Evolutionary conservation across 2,113 vertebrate species (phyloP).

Genomic region (Acrocephalus kingi): DNA sequence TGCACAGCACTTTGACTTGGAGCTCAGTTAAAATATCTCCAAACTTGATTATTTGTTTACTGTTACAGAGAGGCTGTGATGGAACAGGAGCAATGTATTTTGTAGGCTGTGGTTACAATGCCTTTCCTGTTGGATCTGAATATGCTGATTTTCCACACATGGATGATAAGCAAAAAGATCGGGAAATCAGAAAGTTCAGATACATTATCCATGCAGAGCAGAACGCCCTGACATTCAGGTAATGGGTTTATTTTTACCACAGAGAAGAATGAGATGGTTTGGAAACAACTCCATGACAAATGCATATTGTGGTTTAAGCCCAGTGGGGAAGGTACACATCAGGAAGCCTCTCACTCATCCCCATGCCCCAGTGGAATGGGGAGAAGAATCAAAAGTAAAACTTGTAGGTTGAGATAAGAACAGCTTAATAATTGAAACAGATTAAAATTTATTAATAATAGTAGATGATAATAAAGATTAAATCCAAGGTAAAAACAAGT

Average conservation of each 20-base stretch:
- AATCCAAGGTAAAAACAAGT: not conserved
- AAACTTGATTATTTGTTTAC: not conserved
- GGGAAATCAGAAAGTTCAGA: constrained; percentile 90
- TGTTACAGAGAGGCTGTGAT: constrained; percentile 78
- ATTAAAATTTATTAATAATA: not conserved
- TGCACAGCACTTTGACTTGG: not conserved
- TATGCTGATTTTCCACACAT: constrained; percentile 94
- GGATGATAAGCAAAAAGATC: constrained; percentile 90
- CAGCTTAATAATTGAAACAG: not conserved
- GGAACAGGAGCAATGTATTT: constrained; percentile 86
- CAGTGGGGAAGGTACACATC: not conserved
- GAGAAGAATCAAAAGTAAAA: not conserved
- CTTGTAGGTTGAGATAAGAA: not conserved
- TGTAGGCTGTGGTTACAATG: constrained; percentile 93
- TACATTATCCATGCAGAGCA: constrained; percentile 95
- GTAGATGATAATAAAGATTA: not conserved
- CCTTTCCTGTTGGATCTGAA: constrained; percentile 89
- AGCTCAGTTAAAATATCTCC: not conserved
- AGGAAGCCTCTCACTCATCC: not conserved
- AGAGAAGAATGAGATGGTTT: not conserved
- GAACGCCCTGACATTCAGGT: constrained; percentile 97
- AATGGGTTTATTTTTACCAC: not conserved
- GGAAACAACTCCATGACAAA: not conserved
- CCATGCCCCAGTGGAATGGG: not conserved
- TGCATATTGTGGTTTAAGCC: not conserved